Evolutionary conservation across 2,888 invertebrate species (phyloP), one percentile per base, ranked within the genome.

Genomic region (Megaustenia siamemsis): DNA sequence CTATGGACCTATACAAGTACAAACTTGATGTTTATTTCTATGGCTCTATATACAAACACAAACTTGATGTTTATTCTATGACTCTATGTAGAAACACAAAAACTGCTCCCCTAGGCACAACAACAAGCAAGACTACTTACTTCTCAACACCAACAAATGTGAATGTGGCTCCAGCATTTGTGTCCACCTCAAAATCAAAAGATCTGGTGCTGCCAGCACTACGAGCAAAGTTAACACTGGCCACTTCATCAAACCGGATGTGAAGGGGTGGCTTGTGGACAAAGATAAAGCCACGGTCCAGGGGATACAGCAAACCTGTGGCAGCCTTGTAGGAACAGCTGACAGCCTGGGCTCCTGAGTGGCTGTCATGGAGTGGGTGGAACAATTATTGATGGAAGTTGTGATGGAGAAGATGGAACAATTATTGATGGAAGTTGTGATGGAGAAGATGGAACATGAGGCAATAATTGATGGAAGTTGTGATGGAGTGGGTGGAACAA

Each of bases 131-230:
- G 8, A 38, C 49, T 15, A 90, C 94, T 92, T 90, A 95, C 95
- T 99, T 99, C 94, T 99, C 99, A 88, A 99, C 99, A 89, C 97
- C 98, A 94, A 98, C 98, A 94, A 99, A 99, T 0, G 98, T 98
- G 94, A 98, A 97, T 0, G 97, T 95, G 0, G 96, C 96, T 86
- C 98, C 97, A 21, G 96, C 96, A 91, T 98, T 98, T 15, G 98
- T 95, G 92, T 98, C 98, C 86, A 94, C 92, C 63, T 95, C 95
- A 92, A 95, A 95, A 90, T 95, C 95, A 90, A 95, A 95, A 0
- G 95, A 94, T 49, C 93, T 89, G 0, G 92, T 93, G 79, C 96
- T 97, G 12, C 98, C 98, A 38, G 98, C 98, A 86, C 98, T 97
- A 91, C 99, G 96, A 0, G 98, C 98, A 95, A 99, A 99, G 94